Percentiles rank a stretch among this genome's conserved stretches.
Conservation (phyloP, 2,797 vertebrate genomes). For the Gallinago stenura region DNA sequence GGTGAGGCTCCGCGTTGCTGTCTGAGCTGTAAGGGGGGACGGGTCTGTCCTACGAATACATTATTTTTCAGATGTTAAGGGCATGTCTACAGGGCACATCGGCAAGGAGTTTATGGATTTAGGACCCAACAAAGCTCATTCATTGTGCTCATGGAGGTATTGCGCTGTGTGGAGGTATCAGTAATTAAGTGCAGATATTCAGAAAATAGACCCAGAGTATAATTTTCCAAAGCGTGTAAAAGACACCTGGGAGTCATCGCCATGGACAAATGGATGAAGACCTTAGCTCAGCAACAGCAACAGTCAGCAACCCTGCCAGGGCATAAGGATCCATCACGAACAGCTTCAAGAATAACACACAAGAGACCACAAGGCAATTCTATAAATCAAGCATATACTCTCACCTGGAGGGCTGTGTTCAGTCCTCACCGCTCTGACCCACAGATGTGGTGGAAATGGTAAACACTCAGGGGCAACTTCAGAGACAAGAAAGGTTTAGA, state of each 20-base stretch:
- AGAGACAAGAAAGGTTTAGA: not conserved
- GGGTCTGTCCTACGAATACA: accelerated
- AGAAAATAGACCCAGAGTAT: not conserved
- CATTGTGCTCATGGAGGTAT: accelerated
- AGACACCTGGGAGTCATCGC: not conserved
- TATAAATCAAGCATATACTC: not conserved
- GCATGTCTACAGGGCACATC: not conserved
- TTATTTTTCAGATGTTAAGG: not conserved
- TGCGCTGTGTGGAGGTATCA: not conserved
- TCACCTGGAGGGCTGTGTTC: not conserved
- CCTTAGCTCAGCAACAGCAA: not conserved
- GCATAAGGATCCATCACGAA: not conserved
- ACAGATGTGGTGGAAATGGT: not conserved
- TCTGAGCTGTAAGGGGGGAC: not conserved
- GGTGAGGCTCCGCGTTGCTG: not conserved
- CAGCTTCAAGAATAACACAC: not conserved
- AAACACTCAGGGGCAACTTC: not conserved
- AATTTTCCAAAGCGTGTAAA: not conserved
- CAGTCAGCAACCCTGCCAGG: not conserved
- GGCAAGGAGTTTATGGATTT: not conserved
- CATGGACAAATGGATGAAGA: not conserved
- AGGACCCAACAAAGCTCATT: not conserved
- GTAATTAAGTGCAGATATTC: not conserved
- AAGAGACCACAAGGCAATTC: not conserved
- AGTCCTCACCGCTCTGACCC: not conserved